A percentile compares a stretch with the other conserved stretches of the same genome.
Conservation (phyloP, 2,797 vertebrate species). For the Thaleichthys pacificus region DNA sequence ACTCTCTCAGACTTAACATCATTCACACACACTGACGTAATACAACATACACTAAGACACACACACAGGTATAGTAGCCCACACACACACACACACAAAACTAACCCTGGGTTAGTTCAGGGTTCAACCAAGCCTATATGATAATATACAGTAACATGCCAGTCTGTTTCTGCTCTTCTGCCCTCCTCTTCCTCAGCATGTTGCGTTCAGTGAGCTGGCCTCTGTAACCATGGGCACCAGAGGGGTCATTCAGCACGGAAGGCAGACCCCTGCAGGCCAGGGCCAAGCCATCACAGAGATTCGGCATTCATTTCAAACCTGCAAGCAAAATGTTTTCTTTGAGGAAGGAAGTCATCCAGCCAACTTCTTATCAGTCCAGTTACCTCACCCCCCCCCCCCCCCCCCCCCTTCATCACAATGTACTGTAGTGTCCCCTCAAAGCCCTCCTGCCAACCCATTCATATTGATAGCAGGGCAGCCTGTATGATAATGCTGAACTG, state of each 20-base stretch:
- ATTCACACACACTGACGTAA: slow-evolving; percentile 6
- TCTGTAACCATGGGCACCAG: background rate
- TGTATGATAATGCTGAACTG: slow-evolving; percentile 54
- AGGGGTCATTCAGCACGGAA: background rate
- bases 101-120: no score
- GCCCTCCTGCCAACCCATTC: slow-evolving; percentile 50
- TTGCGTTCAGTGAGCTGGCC: slow-evolving; percentile 64
- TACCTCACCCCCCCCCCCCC: slow-evolving; percentile 31
- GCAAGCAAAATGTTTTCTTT: no score
- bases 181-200: slow-evolving; percentile 61
- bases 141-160: background rate
- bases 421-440: slow-evolving; percentile 30
- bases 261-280: background rate
- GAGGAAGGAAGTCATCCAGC: background rate
- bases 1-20: no score
- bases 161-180: slow-evolving; percentile 15
- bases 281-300: slow-evolving; percentile 1
- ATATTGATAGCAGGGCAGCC: slow-evolving; percentile 58
- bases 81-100: background rate
- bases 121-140: background rate
- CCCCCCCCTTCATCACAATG: slow-evolving; percentile 29
- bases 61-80: background rate
- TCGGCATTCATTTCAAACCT: no score
- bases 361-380: slow-evolving; percentile 31
- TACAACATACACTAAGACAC: slow-evolving; percentile 10